Evolutionary conservation across 2,888 invertebrate species (phyloP).

Genomic region (Pyrgus malvae): DNA sequence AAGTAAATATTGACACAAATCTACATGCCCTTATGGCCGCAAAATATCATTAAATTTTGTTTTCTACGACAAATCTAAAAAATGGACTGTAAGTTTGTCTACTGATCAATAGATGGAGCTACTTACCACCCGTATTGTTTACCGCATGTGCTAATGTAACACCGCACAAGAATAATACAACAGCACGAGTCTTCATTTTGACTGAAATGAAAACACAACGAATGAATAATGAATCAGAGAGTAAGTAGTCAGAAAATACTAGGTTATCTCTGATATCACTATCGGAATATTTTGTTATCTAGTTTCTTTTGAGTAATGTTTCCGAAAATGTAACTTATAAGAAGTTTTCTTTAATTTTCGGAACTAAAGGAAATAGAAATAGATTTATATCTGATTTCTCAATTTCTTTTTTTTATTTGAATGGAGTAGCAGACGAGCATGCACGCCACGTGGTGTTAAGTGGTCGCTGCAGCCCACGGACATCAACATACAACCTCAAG

Average conservation of each 20-base stretch:
- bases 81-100: background rate
- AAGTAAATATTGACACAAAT: background rate
- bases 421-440: too few relatives aligned
- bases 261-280: conserved; percentile 17
- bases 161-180: conserved; percentile 5
- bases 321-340: background rate
- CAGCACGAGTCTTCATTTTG: conserved; percentile 25
- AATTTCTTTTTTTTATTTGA: too few relatives aligned
- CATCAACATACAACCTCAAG: too few relatives aligned
- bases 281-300: conserved; percentile 13
- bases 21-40: background rate
- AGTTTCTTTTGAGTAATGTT: conserved; percentile 13
- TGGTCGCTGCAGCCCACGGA: too few relatives aligned
- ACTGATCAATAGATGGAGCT: conserved; percentile 7
- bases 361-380: too few relatives aligned
- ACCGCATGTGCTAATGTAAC: background rate
- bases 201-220: conserved; percentile 25
- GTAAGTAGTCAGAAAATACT: background rate
- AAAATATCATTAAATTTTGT: background rate
- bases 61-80: too few relatives aligned
- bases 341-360: too few relatives aligned
- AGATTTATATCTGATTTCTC: too few relatives aligned
- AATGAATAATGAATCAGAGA: conserved; percentile 4
- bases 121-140: conserved; percentile 27
- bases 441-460: too few relatives aligned